Evolutionary conservation across 2,113 vertebrate genomes (phyloP).

Genomic region (Guaruba guarouba): DNA sequence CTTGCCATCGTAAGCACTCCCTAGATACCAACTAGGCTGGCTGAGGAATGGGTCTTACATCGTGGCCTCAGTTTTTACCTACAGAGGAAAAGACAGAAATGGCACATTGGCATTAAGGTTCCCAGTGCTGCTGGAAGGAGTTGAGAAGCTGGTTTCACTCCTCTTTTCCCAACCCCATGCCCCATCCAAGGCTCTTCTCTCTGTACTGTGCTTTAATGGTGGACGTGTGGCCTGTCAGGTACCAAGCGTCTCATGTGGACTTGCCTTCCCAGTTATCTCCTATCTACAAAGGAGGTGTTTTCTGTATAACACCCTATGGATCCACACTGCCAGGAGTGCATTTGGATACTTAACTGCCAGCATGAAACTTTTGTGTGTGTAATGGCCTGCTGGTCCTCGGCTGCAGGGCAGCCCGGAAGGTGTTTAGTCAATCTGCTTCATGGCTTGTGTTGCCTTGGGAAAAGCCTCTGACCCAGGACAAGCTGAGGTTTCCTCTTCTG

Average conservation of each 20-base stretch:
- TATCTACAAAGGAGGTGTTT: background rate
- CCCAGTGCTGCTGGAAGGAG: background rate
- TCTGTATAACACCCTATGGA: background rate
- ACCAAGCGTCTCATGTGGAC: background rate
- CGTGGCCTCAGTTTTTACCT: background rate
- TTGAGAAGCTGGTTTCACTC: background rate
- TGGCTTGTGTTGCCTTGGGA: background rate
- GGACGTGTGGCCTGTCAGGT: rapidly evolving
- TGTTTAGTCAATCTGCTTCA: background rate
- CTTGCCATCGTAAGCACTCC: background rate
- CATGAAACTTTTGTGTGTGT: rapidly evolving
- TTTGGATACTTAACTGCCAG: background rate
- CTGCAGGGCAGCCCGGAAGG: rapidly evolving
- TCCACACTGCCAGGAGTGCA: background rate
- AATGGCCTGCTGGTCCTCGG: background rate
- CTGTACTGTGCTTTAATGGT: background rate
- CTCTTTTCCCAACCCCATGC: background rate
- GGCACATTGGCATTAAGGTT: background rate
- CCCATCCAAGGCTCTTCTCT: background rate
- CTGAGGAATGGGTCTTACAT: background rate
- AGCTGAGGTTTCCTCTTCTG: background rate
- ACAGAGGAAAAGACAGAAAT: background rate
- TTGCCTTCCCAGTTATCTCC: background rate
- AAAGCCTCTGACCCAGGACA: background rate
- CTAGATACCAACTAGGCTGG: background rate